A percentile compares a stretch with the other conserved stretches of the same genome.
Evolutionary conservation across 2,113 vertebrate genomes (phyloP).

Genomic region (Montifringilla adamsi): DNA sequence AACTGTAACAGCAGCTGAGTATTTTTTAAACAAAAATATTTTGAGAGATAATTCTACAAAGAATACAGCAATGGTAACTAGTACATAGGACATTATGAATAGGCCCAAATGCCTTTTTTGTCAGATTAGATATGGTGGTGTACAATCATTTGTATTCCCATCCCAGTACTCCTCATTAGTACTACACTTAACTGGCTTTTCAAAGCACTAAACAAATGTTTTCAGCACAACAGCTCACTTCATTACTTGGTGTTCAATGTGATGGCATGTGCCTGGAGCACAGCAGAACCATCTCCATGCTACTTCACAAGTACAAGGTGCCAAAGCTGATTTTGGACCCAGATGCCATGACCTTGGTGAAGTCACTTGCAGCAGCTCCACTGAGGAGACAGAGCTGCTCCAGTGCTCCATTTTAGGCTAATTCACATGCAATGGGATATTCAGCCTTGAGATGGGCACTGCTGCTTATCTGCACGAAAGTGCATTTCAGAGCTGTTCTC

Average conservation of each 20-base stretch:
- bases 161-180: not conserved
- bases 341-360: not conserved
- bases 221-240: not conserved
- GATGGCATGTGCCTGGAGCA: not conserved
- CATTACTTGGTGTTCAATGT: not conserved
- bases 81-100: not conserved
- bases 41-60: not conserved
- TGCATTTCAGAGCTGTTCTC: not conserved
- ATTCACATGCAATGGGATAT: not conserved
- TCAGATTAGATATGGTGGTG: not conserved
- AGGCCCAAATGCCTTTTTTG: not conserved
- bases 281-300: not conserved
- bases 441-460: not conserved
- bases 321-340: not conserved
- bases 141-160: not conserved
- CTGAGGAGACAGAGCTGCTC: not conserved
- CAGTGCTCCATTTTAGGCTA: not conserved
- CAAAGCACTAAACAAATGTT: not conserved
- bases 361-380: not conserved
- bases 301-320: not conserved
- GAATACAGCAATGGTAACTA: not conserved
- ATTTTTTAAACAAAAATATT: not conserved
- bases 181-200: not conserved
- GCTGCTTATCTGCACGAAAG: not conserved
- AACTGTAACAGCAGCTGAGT: not conserved